Conservation (phyloP, 2,888 invertebrate genomes). For the Ichneumoninae sp. region DNA sequence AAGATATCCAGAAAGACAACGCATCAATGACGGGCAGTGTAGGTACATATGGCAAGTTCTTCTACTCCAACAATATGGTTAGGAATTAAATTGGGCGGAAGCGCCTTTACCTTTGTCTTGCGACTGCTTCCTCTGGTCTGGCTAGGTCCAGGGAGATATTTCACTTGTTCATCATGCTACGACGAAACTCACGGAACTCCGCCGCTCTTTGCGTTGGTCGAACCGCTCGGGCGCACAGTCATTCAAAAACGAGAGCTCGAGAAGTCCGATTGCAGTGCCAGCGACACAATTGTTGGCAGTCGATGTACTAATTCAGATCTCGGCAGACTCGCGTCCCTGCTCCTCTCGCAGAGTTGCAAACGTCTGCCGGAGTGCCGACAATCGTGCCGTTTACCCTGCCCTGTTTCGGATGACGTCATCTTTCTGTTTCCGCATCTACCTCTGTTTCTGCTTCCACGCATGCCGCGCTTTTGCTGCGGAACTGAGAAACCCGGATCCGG, state of each 20-base stretch:
- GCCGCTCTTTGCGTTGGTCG: slow-evolving; percentile 34
- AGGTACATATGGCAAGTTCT: not conserved
- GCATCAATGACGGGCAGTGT: too few species aligned
- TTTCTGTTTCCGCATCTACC: not conserved
- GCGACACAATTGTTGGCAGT: too few species aligned
- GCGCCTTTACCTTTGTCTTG: slow-evolving; percentile 69
- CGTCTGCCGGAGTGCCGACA: not conserved
- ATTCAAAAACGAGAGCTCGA: not conserved
- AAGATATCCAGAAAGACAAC: too few species aligned
- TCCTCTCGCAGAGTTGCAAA: not conserved
- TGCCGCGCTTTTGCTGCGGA: slow-evolving; percentile 13
- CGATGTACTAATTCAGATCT: too few species aligned
- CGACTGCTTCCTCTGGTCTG: slow-evolving; percentile 57
- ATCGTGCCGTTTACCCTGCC: too few species aligned
- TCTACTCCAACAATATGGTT: not conserved
- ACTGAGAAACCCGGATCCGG: slow-evolving; percentile 21
- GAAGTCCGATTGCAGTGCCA: not conserved
- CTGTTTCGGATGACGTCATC: not conserved
- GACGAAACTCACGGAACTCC: slow-evolving; percentile 42
- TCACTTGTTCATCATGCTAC: slow-evolving; percentile 46
- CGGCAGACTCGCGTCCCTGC: too few species aligned
- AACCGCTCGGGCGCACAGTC: not conserved
- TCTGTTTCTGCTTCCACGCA: slow-evolving; percentile 37
- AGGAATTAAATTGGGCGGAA: slow-evolving; percentile 70
- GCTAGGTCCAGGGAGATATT: slow-evolving; percentile 34